phyloP scores from a whole-genome alignment of 2,797 vertebrate species.

The Tachyglossus aculeatus region DNA sequence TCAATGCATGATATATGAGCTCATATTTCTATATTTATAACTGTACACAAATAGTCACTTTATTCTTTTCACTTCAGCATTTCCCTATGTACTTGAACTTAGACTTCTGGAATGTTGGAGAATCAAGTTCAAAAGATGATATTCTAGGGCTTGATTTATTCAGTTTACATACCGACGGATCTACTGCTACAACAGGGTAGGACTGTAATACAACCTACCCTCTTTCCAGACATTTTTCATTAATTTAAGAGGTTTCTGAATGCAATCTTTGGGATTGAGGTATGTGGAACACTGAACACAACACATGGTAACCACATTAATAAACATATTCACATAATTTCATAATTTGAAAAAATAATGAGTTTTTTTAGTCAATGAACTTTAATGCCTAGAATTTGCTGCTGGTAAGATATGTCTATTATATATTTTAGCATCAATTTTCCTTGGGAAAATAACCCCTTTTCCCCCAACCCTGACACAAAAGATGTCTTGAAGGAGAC shows the following conservation, averaged over 20 bases:
- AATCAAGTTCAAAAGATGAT: too few species aligned
- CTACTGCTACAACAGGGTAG: accelerated
- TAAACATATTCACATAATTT: neutral
- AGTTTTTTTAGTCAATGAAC: constrained; percentile 33
- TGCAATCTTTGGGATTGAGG: neutral
- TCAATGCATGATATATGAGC: too few species aligned
- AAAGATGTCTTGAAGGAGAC: too few species aligned
- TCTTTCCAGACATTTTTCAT: neutral
- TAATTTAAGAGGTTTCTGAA: neutral
- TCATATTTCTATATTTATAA: too few species aligned
- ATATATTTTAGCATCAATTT: neutral
- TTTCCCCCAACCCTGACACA: too few species aligned
- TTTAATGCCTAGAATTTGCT: constrained; percentile 1
- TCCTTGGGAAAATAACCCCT: neutral
- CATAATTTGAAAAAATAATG: constrained; percentile 3
- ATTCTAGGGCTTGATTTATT: too few species aligned
- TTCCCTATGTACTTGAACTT: too few species aligned
- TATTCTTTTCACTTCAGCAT: too few species aligned
- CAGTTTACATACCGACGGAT: too few species aligned
- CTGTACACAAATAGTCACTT: too few species aligned
- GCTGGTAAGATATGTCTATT: neutral
- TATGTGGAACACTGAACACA: neutral
- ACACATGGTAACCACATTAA: constrained; percentile 9
- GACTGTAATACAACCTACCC: neutral
- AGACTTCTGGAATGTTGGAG: too few species aligned